phyloP scores from a whole-genome alignment of 2,888 invertebrate species.

The Stramonita haemastoma region DNA sequence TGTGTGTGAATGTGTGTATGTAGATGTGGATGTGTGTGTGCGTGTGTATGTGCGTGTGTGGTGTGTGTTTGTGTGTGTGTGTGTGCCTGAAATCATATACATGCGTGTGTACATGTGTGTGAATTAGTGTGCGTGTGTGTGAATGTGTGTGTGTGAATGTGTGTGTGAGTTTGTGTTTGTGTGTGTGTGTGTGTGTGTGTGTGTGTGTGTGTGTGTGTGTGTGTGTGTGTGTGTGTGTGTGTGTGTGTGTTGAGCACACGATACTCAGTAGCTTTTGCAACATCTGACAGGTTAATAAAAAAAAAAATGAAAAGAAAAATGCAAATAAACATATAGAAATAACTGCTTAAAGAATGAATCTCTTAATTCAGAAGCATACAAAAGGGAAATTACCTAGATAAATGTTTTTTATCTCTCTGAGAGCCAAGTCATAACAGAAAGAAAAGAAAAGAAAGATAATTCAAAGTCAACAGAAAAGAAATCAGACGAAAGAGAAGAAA shows the following conservation, averaged over 20 bases:
- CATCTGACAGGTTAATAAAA: no score
- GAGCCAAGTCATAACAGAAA: not conserved
- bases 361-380: no score
- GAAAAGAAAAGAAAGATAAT: not conserved
- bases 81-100: not conserved
- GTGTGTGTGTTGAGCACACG: not conserved
- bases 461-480: no score
- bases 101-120: not conserved
- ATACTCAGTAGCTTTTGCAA: no score
- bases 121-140: not conserved
- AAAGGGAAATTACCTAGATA: not conserved
- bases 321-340: no score
- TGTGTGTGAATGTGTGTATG: not conserved
- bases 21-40: not conserved
- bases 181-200: not conserved
- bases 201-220: slow-evolving; percentile 7
- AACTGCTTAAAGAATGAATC: no score
- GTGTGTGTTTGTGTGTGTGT: slow-evolving; percentile 8
- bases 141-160: not conserved
- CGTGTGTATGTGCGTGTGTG: not conserved
- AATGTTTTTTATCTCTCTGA: not conserved
- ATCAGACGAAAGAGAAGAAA: not conserved
- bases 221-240: slow-evolving; percentile 12
- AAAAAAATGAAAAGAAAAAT: no score
- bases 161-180: not conserved